phyloP scores from a whole-genome alignment of 2,888 invertebrate genomes.

The Caenorhabditis sp. region DNA sequence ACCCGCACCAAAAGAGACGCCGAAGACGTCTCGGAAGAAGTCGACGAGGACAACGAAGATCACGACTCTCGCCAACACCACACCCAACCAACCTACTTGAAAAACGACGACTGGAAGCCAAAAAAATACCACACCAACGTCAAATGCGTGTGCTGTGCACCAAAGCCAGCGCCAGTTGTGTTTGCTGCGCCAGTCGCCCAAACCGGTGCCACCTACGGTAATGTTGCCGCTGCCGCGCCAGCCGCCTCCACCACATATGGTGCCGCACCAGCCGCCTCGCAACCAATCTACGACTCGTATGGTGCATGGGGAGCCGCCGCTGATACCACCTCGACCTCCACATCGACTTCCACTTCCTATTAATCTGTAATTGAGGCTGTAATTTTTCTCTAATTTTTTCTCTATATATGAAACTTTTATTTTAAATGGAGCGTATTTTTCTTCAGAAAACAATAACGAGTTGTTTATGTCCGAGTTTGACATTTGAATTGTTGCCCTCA shows the following conservation, averaged over 20 bases:
- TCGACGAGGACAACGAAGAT: slow-evolving; percentile 13
- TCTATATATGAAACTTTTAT: too few species aligned
- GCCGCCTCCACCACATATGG: slow-evolving; percentile 1
- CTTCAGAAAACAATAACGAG: too few species aligned
- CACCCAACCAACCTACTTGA: slow-evolving; percentile 34
- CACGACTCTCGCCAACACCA: slow-evolving; percentile 6
- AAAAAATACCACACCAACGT: slow-evolving; percentile 36
- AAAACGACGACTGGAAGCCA: slow-evolving; percentile 34
- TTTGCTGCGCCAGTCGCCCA: background rate
- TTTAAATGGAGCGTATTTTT: too few species aligned
- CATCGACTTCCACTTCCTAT: slow-evolving; percentile 11
- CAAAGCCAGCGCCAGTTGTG: slow-evolving; percentile 16
- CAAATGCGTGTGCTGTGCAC: slow-evolving; percentile 57
- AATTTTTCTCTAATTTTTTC: background rate
- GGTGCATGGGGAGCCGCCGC: slow-evolving; percentile 29
- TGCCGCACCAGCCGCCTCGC: background rate
- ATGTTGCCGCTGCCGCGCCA: slow-evolving; percentile 1
- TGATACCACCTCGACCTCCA: background rate
- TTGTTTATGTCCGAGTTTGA: too few species aligned
- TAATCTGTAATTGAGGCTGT: background rate
- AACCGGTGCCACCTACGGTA: background rate
- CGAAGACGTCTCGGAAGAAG: slow-evolving; percentile 9
- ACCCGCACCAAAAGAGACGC: background rate
- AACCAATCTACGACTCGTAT: background rate
- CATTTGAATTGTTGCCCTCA: too few species aligned